Evolutionary conservation across 2,888 invertebrate species (phyloP).

Genomic region (Brachylomia viminalis): DNA sequence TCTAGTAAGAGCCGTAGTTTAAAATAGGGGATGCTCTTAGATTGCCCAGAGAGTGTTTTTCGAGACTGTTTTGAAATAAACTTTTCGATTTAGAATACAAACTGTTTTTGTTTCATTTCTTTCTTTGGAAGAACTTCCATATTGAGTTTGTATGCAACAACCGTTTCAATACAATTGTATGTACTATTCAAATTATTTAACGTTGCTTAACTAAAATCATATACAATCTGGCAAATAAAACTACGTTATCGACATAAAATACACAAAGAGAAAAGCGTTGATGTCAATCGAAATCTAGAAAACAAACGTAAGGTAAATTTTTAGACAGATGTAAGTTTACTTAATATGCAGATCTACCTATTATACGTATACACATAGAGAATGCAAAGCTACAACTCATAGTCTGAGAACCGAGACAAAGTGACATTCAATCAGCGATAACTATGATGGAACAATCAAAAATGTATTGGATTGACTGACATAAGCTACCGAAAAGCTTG

Average conservation of each 20-base stretch:
- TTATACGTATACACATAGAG: not conserved
- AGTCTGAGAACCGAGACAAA: too few relatives aligned
- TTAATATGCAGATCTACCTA: not conserved
- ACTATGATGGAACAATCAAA: not conserved
- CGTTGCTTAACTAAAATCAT: not conserved
- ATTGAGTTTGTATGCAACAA: slow-evolving; percentile 2
- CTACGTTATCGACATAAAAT: not conserved
- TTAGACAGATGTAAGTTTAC: not conserved
- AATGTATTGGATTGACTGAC: not conserved
- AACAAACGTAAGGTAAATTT: not conserved
- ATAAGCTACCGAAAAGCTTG: too few relatives aligned
- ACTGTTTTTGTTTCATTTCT: slow-evolving; percentile 33
- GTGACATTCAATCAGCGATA: not conserved
- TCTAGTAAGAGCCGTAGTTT: slow-evolving; percentile 37
- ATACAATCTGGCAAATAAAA: not conserved
- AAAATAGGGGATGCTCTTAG: slow-evolving; percentile 15
- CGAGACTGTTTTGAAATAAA: slow-evolving; percentile 16
- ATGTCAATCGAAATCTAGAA: not conserved
- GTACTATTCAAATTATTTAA: not conserved
- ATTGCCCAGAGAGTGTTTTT: slow-evolving; percentile 32
- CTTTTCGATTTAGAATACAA: slow-evolving; percentile 40
- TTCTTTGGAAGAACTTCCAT: slow-evolving; percentile 2
- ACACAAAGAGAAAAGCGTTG: not conserved
- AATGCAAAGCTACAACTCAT: not conserved
- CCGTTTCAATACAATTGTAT: not conserved